These are phyloP conservation scores for Pemphigus obesinymphae DNA, from an alignment of 1,140 invertebrate genomes.

Conservation along the genomic window DNA sequence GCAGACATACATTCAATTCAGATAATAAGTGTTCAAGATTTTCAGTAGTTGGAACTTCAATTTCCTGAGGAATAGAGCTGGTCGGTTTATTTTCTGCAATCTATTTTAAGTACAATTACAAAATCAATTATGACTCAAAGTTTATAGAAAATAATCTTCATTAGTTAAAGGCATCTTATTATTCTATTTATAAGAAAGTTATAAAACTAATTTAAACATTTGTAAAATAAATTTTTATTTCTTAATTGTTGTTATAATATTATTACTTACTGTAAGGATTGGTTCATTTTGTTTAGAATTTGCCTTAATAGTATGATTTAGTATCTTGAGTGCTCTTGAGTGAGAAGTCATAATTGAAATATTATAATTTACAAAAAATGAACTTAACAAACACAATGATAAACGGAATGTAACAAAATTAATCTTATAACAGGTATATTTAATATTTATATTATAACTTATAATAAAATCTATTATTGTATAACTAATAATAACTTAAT, in stretches of 20 bases:
- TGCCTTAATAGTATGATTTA: background rate
- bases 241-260: background rate
- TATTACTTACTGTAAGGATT: background rate
- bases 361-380: too few relatives aligned
- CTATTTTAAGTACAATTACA: background rate
- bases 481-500: too few relatives aligned
- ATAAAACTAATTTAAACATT: too few relatives aligned
- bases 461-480: background rate
- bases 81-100: background rate
- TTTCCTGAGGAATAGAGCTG: background rate
- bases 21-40: background rate
- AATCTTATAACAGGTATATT: too few relatives aligned
- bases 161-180: too few relatives aligned
- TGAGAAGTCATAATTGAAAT: background rate
- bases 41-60: background rate
- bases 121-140: too few relatives aligned
- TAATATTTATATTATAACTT: background rate
- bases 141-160: too few relatives aligned
- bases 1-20: background rate
- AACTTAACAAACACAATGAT: too few relatives aligned
- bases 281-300: background rate
- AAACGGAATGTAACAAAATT: too few relatives aligned
- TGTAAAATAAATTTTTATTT: too few relatives aligned
- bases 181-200: too few relatives aligned
- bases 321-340: background rate